Percentiles rank a stretch among this genome's conserved stretches.
These are phyloP conservation scores for Pyrgilauda ruficollis DNA, from an alignment of 2,113 vertebrate genomes.

Conservation along the genomic window DNA sequence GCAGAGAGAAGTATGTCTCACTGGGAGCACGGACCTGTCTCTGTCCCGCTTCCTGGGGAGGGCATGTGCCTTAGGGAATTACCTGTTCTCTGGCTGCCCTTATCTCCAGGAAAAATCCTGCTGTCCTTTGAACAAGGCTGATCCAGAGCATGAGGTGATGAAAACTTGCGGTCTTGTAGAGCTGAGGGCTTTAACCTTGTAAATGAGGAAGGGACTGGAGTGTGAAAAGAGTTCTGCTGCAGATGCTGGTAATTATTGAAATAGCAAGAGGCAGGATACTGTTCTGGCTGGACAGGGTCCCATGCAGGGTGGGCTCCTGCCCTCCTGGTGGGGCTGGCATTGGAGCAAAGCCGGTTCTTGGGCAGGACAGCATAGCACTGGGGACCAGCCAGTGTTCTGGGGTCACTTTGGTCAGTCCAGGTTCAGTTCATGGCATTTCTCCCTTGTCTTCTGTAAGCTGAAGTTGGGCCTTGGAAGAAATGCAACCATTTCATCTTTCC, in stretches of 20 bases:
- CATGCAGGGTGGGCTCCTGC: background rate
- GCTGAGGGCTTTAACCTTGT: background rate
- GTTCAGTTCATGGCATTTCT: background rate
- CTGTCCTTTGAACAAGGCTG: background rate
- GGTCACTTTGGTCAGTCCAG: fast-evolving
- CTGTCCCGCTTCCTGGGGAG: fast-evolving
- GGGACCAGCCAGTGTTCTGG: fast-evolving
- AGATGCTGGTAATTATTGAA: background rate
- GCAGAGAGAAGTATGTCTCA: background rate
- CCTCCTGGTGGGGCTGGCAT: background rate
- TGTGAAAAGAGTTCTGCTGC: background rate
- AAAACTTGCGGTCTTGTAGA: too few relatives aligned
- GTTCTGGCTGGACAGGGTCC: background rate
- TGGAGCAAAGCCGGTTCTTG: fast-evolving
- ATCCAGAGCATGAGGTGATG: fast-evolving
- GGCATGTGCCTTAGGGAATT: background rate
- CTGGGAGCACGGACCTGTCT: fast-evolving
- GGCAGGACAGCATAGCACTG: fast-evolving
- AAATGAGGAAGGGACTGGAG: background rate
- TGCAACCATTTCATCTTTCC: background rate
- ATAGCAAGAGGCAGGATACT: background rate
- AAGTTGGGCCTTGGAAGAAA: background rate
- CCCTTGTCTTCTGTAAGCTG: background rate
- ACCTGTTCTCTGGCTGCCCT: background rate
- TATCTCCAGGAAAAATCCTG: background rate